These are phyloP conservation scores for Sitodiplosis mosellana DNA, from an alignment of 1,140 invertebrate species.

Conservation along the genomic window DNA sequence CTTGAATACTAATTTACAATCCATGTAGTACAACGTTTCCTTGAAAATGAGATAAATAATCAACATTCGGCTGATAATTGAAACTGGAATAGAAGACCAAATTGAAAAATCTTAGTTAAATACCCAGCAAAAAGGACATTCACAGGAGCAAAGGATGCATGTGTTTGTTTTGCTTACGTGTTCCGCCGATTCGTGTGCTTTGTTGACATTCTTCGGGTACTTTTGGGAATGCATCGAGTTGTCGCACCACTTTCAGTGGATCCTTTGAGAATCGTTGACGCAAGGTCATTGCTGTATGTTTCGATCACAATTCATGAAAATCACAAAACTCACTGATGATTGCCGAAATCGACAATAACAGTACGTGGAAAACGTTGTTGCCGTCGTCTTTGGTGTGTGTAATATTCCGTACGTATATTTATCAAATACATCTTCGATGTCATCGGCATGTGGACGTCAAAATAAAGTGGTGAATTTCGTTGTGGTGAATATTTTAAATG, in stretches of 20 bases:
- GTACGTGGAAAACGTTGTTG: too few relatives aligned
- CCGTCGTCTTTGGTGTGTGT: too few relatives aligned
- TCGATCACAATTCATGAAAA: too few relatives aligned
- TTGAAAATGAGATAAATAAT: constrained; percentile 64
- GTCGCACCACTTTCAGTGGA: constrained; percentile 52
- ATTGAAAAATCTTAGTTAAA: neutral
- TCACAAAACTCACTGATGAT: too few relatives aligned
- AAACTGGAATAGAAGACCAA: constrained; percentile 34
- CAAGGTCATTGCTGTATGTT: too few relatives aligned
- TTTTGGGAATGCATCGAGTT: constrained; percentile 81
- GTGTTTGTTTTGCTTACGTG: constrained; percentile 34
- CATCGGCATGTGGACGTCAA: too few relatives aligned
- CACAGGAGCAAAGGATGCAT: neutral
- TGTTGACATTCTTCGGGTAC: constrained; percentile 68
- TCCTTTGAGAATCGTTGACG: constrained; percentile 23
- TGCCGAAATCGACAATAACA: too few relatives aligned
- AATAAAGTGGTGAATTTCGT: too few relatives aligned
- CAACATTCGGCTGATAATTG: constrained; percentile 56
- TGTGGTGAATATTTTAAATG: too few relatives aligned
- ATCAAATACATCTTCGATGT: too few relatives aligned
- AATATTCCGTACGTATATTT: too few relatives aligned
- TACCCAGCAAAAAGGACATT: neutral
- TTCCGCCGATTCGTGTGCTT: constrained; percentile 62
- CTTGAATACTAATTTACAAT: constrained; percentile 66
- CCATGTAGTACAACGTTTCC: constrained; percentile 69